These are phyloP conservation scores for Nineta flava DNA, from an alignment of 2,888 invertebrate species.

Conservation along the genomic window DNA sequence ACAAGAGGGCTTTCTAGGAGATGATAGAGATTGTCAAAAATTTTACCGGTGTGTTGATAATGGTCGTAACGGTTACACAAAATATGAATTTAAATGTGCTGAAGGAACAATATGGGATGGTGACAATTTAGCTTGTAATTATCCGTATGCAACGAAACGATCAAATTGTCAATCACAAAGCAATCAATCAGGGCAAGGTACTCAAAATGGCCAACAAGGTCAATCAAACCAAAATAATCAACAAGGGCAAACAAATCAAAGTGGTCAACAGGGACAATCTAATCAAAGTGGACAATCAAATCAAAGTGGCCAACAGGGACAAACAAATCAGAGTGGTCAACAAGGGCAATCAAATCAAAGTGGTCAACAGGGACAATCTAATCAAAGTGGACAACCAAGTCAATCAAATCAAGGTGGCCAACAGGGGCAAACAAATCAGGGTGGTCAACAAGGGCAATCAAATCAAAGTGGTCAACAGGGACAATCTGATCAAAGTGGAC, in stretches of 20 bases:
- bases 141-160: constrained; percentile 32
- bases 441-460: neutral
- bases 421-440: neutral
- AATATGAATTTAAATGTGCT: constrained; percentile 44
- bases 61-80: constrained; percentile 36
- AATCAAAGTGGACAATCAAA: neutral
- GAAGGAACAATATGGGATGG: constrained; percentile 56
- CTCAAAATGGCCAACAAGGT: neutral
- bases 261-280: neutral
- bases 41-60: constrained; percentile 62
- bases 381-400: neutral
- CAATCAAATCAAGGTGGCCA: neutral
- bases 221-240: neutral
- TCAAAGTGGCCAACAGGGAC: neutral
- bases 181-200: neutral
- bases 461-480: neutral
- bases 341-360: neutral
- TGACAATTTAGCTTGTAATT: constrained; percentile 42
- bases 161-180: constrained; percentile 12
- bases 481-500: neutral
- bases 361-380: neutral
- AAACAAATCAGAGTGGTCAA: neutral
- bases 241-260: neutral
- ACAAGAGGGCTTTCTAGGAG: constrained; percentile 26
- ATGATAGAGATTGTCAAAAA: constrained; percentile 40